Evolutionary conservation across 2,113 vertebrate genomes (phyloP).

Genomic region (Anguilla rostrata): DNA sequence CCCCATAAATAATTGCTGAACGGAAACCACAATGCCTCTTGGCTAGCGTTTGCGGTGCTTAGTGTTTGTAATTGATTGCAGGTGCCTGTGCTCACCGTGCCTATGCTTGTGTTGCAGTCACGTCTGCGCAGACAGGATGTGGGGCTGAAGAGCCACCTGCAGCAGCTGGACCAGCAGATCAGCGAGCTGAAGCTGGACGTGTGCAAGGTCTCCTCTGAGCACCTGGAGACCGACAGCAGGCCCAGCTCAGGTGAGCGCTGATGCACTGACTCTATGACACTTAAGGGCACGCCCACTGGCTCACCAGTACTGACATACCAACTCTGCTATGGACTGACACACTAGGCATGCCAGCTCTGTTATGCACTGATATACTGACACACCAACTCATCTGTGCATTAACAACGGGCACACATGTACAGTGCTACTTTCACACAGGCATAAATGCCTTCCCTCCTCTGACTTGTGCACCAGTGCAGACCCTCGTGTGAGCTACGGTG

Average conservation of each 20-base stretch:
- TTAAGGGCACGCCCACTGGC: neutral
- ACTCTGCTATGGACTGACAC: neutral
- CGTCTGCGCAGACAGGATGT: conserved; percentile 82
- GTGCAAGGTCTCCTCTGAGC: conserved; percentile 75
- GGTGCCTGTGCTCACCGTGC: neutral
- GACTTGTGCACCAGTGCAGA: neutral
- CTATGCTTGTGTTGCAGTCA: conserved; percentile 64
- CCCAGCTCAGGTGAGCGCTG: conserved; percentile 85
- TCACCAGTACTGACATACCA: neutral
- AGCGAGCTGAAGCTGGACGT: conserved; percentile 85
- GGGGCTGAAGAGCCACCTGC: conserved; percentile 84
- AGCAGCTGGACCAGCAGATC: conserved; percentile 88
- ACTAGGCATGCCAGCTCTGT: neutral
- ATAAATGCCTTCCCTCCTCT: too few relatives aligned
- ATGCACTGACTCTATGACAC: neutral
- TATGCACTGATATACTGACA: neutral
- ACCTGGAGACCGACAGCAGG: conserved; percentile 86
- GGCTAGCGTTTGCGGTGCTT: too few relatives aligned
- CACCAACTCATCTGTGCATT: neutral
- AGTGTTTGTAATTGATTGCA: neutral
- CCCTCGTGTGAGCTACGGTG: neutral
- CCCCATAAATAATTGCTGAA: too few relatives aligned
- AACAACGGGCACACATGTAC: too few relatives aligned
- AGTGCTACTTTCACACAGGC: too few relatives aligned
- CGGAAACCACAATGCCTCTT: too few relatives aligned